phyloP scores from a whole-genome alignment of 2,797 vertebrate genomes.

The Ceryle rudis region DNA sequence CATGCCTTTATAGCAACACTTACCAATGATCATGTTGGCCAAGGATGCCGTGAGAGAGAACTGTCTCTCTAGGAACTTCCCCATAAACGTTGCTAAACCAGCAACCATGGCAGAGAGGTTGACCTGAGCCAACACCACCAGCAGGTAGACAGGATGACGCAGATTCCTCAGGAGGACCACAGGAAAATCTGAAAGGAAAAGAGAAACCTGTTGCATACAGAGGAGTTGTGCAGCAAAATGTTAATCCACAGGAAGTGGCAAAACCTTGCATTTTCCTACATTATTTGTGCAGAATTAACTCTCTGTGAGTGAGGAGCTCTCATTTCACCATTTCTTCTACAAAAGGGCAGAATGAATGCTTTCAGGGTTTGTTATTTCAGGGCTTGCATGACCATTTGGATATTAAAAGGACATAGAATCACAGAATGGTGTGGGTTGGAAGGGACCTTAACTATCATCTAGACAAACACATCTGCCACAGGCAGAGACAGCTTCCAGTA shows the following conservation, averaged over 20 bases:
- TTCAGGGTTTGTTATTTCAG: neutral
- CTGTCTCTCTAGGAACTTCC: slow-evolving; percentile 93
- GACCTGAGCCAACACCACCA: slow-evolving; percentile 91
- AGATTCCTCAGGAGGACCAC: slow-evolving; percentile 84
- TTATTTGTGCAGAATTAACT: neutral
- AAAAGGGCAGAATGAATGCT: neutral
- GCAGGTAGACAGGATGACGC: slow-evolving; percentile 85
- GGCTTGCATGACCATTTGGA: neutral
- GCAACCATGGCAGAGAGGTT: slow-evolving; percentile 86
- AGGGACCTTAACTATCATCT: neutral
- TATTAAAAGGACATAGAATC: neutral
- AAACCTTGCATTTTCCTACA: neutral
- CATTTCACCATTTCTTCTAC: neutral
- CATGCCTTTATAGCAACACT: neutral
- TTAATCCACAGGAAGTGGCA: accelerated
- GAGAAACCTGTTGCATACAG: neutral
- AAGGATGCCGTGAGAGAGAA: slow-evolving; percentile 84
- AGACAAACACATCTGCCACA: neutral
- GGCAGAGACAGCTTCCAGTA: neutral
- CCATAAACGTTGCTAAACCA: slow-evolving; percentile 91
- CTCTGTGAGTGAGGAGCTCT: neutral
- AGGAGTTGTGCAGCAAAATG: neutral
- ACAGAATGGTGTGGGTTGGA: neutral
- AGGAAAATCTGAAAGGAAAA: slow-evolving; percentile 86
- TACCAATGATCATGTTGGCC: slow-evolving; percentile 91